Conservation (phyloP, 2,888 invertebrate genomes). For the Ochropleura leucogaster region DNA sequence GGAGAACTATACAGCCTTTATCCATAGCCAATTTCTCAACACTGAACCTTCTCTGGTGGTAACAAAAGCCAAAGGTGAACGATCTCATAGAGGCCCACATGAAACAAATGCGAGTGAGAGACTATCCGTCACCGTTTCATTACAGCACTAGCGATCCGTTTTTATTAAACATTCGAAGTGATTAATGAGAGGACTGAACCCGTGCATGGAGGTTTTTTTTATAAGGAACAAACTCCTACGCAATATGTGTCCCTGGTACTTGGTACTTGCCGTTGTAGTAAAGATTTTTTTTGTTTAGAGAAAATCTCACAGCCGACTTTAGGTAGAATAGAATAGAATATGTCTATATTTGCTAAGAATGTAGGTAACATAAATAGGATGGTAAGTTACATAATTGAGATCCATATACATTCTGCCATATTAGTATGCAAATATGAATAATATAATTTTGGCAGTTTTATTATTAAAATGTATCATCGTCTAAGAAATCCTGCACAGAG, state of each 20-base stretch:
- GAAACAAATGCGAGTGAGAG: slow-evolving; percentile 69
- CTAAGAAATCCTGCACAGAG: no score
- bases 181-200: slow-evolving; percentile 62
- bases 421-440: no score
- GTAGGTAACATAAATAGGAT: no score
- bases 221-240: slow-evolving; percentile 20
- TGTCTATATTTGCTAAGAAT: no score
- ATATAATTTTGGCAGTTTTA: no score
- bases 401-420: no score
- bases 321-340: no score
- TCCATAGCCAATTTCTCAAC: slow-evolving; percentile 1
- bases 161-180: slow-evolving; percentile 63
- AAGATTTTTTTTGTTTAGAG: no score
- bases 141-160: slow-evolving; percentile 52
- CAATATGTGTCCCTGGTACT: slow-evolving; percentile 18
- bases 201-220: slow-evolving; percentile 27
- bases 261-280: not conserved
- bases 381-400: no score
- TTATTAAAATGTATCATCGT: no score
- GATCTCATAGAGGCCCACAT: slow-evolving; percentile 52
- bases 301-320: no score
- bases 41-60: slow-evolving; percentile 15
- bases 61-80: slow-evolving; percentile 58
- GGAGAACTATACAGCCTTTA: not conserved
- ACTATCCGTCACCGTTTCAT: slow-evolving; percentile 68